These are phyloP conservation scores for Peromyscus aztecus DNA, from an alignment of 2,797 vertebrate genomes.

Conservation along the genomic window DNA sequence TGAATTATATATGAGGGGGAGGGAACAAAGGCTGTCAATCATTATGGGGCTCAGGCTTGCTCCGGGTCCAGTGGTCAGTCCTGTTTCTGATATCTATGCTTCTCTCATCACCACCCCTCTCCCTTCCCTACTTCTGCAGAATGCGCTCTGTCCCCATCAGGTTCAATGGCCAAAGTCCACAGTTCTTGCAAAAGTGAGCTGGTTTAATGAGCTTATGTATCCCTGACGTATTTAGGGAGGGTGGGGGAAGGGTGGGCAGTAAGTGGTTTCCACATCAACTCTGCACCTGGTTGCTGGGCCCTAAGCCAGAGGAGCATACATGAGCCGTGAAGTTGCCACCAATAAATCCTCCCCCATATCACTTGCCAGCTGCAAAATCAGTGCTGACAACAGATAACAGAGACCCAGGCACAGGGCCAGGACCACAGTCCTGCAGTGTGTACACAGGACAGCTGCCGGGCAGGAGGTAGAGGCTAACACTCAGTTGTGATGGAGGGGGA, in stretches of 20 bases:
- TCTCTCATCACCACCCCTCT: not conserved
- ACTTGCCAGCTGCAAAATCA: slow-evolving; percentile 48
- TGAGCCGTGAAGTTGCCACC: slow-evolving; percentile 74
- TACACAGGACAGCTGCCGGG: not conserved
- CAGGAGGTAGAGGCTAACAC: not conserved
- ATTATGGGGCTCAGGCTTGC: not conserved
- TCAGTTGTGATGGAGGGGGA: not conserved
- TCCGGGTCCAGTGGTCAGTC: not conserved
- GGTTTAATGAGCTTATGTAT: not conserved
- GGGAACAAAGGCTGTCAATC: not conserved
- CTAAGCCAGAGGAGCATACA: slow-evolving; percentile 12
- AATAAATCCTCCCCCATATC: slow-evolving; percentile 23
- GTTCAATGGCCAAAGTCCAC: not conserved
- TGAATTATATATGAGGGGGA: not conserved
- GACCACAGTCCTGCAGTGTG: not conserved
- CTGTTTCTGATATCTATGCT: not conserved
- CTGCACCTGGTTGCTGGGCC: slow-evolving; percentile 35
- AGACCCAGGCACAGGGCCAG: not conserved
- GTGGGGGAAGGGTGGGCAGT: not conserved
- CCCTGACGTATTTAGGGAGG: not conserved
- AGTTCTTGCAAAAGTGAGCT: not conserved
- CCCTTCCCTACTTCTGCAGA: not conserved
- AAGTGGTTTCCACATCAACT: slow-evolving; percentile 7
- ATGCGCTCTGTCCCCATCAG: not conserved
- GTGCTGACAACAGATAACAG: slow-evolving; percentile 18